Conservation (phyloP, 35 echinoderm and acorn worm species). For the Diadema setosum region DNA sequence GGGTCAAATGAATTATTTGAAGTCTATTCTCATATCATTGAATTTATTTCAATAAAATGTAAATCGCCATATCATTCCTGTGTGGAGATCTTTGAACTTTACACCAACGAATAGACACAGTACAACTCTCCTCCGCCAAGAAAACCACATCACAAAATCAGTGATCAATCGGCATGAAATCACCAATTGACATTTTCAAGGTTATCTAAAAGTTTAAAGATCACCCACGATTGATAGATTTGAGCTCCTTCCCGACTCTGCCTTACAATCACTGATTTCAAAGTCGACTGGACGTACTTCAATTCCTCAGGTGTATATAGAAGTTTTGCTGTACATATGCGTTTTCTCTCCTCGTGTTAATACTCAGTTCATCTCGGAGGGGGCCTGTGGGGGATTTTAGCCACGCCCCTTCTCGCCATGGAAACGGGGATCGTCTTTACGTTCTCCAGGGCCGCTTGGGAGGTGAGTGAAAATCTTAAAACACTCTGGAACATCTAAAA, state of each 20-base stretch:
- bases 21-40: too few relatives aligned
- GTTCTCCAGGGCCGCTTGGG: conserved; percentile 2
- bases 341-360: background rate
- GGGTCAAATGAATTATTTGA: too few relatives aligned
- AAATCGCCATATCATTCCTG: too few relatives aligned
- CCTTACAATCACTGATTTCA: background rate
- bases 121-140: too few relatives aligned
- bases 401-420: conserved; percentile 37
- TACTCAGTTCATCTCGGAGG: conserved; percentile 73
- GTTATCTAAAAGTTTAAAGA: background rate
- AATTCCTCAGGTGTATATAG: background rate
- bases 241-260: background rate
- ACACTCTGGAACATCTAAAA: too few relatives aligned
- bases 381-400: conserved; percentile 54
- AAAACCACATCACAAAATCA: too few relatives aligned
- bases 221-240: background rate
- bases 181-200: background rate
- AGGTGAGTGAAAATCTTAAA: too few relatives aligned
- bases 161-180: background rate
- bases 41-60: too few relatives aligned
- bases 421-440: conserved; percentile 39
- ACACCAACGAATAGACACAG: too few relatives aligned
- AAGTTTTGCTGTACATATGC: background rate
- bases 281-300: background rate
- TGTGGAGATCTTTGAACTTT: too few relatives aligned